Evolutionary conservation across 2,797 vertebrate genomes (phyloP), one percentile per base, ranked within the genome.

Genomic region (Falco naumanni): DNA sequence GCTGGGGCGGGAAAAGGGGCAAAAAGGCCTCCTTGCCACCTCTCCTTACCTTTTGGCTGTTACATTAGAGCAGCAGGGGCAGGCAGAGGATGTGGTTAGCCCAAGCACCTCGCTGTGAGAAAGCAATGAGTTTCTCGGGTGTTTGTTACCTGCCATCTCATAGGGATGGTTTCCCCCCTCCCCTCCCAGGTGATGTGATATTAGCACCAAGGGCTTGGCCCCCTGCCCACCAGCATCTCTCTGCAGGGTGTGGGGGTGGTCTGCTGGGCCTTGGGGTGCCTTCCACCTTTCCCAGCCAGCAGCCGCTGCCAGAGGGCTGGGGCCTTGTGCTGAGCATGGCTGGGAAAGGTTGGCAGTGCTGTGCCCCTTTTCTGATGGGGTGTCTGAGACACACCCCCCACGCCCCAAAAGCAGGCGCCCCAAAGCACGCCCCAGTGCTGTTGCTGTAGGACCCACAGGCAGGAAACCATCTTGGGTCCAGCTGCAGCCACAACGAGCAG

Each of bases 41-140:
- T 89, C 9, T 43, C 14, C 41, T 29, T 70, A 37, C 14, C n/a
- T 41, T 78, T 10, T 31, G 28, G 47, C 45, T 1, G 9, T 28
- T 0, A 1, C 1, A 2, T 59, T 31, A 13, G 60, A 66, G 68
- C 15, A 5, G 57, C 0, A 1, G 10, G 34, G 24, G 29, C 28
- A 68, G 82, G 71, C 29, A 28, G 69, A 96, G 96, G 96, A 97
- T 93, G 95, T 96, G 96, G 95, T 97, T 95, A 90, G 41, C 31
- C 25, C 0, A 0, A 78, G n/a, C 61, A 83, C 29, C n/a, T 59
- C 10, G 3, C 75, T 72, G 6, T 34, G 51, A 74, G 45, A 66
- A 43, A 64, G 57, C 39, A 28, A 13, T 18, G 18, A 8, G 22
- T 41, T 91, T 70, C 45, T 86, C 1, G 3, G 13, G 57, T 71